phyloP scores from a whole-genome alignment of 2,797 vertebrate species.

The Falco rusticolus region DNA sequence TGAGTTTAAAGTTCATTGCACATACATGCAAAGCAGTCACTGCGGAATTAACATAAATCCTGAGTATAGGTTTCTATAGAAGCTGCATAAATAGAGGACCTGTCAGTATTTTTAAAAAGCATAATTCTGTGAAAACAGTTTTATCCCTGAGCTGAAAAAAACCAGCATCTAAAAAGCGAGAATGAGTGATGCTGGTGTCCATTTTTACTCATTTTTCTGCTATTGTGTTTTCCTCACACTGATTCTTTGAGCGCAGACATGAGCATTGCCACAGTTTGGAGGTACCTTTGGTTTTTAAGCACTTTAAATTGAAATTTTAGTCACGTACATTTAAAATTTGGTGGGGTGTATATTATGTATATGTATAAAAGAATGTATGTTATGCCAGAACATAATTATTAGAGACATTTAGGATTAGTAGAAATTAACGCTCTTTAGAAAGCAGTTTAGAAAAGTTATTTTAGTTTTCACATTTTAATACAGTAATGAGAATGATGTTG shows the following conservation, averaged over 20 bases:
- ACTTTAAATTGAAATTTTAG: not conserved
- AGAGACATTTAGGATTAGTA: not conserved
- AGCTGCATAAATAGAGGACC: not conserved
- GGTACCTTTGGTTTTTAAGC: not conserved
- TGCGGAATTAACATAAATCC: not conserved
- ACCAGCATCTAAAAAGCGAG: not conserved
- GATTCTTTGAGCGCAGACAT: not conserved
- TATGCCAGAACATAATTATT: not conserved
- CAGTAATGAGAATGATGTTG: not conserved
- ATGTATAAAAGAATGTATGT: not conserved
- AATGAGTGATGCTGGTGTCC: not conserved
- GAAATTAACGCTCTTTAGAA: not conserved
- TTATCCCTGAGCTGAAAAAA: not conserved
- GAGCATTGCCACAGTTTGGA: not conserved
- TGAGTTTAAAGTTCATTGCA: conserved; percentile 3
- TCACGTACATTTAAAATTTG: not conserved
- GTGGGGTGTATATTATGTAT: not conserved
- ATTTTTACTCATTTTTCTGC: not conserved
- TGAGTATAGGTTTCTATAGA: not conserved
- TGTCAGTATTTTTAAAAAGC: not conserved
- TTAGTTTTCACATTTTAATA: not conserved
- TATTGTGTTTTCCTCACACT: not conserved
- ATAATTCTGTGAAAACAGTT: conserved; percentile 6
- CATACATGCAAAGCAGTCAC: not conserved
- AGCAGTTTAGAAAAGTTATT: not conserved